Percentiles rank a stretch among this genome's conserved stretches.
Conservation (phyloP, 2,113 vertebrate species). For the Steatornis caripensis region DNA sequence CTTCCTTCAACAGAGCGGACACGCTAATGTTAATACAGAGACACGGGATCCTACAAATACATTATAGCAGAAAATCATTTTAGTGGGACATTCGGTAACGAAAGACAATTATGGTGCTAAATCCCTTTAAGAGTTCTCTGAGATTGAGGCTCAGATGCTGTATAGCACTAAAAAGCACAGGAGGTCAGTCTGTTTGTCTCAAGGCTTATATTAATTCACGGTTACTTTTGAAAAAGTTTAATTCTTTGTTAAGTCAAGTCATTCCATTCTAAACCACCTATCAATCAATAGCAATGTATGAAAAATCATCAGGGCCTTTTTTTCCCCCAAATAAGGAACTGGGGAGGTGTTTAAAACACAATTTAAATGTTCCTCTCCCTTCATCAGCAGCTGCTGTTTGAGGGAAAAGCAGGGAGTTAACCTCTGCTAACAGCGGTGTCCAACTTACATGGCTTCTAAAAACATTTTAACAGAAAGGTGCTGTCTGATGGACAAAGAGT, state of each 20-base stretch:
- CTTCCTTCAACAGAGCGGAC: conserved; percentile 73
- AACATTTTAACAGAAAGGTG: conserved; percentile 10
- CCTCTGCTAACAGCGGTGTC: background rate
- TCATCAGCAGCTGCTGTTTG: conserved; percentile 25
- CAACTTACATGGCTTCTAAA: background rate
- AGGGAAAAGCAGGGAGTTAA: background rate
- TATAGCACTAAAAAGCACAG: conserved; percentile 78
- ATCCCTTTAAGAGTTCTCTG: conserved; percentile 69
- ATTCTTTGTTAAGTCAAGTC: conserved; percentile 9
- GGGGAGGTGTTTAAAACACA: conserved; percentile 19
- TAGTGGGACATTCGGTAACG: background rate
- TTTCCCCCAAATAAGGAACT: background rate
- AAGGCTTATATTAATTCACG: conserved; percentile 55
- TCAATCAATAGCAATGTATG: background rate
- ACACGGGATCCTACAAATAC: conserved; percentile 85
- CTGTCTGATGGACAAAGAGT: background rate
- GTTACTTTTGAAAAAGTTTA: conserved; percentile 23
- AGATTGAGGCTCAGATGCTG: conserved; percentile 57
- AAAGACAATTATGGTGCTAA: conserved; percentile 88
- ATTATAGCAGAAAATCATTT: conserved; percentile 80
- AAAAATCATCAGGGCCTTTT: background rate
- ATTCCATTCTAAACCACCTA: conserved; percentile 31
- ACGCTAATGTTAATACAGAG: conserved; percentile 30
- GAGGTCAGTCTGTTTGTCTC: conserved; percentile 64
- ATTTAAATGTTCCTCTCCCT: background rate